Base-by-base conservation (phyloP, 2,888 invertebrate species). In the Tuta absoluta region DNA sequence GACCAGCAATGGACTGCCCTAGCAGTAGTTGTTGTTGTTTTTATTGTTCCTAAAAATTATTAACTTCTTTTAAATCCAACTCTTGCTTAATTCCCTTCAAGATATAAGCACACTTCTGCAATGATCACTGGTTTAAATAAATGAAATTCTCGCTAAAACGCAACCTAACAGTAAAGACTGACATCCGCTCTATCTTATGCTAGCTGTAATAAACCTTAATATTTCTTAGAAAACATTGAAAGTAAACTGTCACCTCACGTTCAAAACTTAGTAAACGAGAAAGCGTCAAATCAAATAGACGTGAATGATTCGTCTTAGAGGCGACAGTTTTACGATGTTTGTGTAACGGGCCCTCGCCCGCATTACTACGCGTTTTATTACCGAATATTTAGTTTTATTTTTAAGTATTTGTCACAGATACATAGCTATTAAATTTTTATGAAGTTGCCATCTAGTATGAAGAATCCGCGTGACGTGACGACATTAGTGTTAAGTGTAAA, bases 251-350 rank as follows among this genome's bases (percentile, higher is more conserved):
- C 33, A 28, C n/a, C 33, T 33, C 33, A 33, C 4, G 10, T 14
- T 24, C 14, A 11, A 56, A 56, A 28, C 4, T 33, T 28, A 0
- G 14, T 5, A n/a, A 57, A n/a, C 10, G 37, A 37, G 58, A 37
- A 59, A 38, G 58, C 59, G 21, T 12, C 37, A 58, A 58, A 37
- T 41, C 59, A 59, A 17, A 59, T 41, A 59, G 14, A 21, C 10
- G 70, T 71, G 73, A 76, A 76, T 76, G 78, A 82, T 80, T 76
- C 78, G 77, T 81, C 81, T 79, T 74, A 60, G 58, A 51, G 19
- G 64, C 65, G 81, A 79, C 76, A 69, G 70, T 45, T 81, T 81
- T 76, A 80, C 70, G 75, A 73, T 65, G 59, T 57, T 66, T 68
- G 66, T 59, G 62, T 65, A 68, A 66, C 65, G 21, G 49, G 11